Conservation (phyloP, 2,113 vertebrate species). For the Chunga burmeisteri region DNA sequence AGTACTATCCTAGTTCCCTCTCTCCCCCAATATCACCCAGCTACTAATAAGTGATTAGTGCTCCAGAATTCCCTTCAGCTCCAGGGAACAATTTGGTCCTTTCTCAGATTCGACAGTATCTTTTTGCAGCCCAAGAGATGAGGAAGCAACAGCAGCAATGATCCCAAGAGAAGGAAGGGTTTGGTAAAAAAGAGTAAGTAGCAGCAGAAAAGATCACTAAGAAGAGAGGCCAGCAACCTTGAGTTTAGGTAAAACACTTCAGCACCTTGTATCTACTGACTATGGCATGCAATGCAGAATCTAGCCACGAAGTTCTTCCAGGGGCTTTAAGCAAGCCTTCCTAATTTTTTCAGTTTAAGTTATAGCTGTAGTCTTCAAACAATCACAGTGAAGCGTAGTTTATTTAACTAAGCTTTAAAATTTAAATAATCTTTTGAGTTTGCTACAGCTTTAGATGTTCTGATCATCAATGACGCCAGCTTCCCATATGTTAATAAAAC, state of each 20-base stretch:
- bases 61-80: neutral
- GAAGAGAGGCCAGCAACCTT: neutral
- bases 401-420: neutral
- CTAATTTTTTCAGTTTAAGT: neutral
- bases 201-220: neutral
- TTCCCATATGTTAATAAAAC: neutral
- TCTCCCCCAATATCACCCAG: neutral
- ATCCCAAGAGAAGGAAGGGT: neutral
- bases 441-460: neutral
- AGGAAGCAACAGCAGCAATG: slow-evolving; percentile 34
- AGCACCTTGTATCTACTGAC: neutral
- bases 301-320: neutral
- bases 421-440: neutral
- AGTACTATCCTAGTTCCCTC: neutral
- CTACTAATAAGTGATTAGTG: neutral
- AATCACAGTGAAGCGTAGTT: neutral
- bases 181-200: neutral
- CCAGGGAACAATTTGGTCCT: neutral
- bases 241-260: neutral
- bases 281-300: neutral
- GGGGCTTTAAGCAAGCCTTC: neutral
- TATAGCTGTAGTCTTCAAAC: neutral
- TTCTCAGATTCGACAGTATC: neutral
- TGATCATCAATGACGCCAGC: neutral
- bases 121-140: neutral